These are phyloP conservation scores for Chirona hameri DNA, from an alignment of 2,888 invertebrate genomes.

Conservation along the genomic window DNA sequence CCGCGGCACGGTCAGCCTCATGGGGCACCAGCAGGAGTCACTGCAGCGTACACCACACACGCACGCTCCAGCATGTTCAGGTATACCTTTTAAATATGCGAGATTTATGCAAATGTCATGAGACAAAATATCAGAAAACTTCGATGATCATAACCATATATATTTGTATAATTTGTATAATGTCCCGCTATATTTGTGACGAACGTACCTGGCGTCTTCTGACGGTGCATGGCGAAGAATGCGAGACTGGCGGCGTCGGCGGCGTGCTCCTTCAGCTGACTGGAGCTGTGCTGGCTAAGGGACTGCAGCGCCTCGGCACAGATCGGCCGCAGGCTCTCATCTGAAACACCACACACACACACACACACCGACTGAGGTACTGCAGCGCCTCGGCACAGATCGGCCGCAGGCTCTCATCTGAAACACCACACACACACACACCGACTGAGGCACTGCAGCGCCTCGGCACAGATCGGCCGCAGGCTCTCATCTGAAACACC, in stretches of 20 bases:
- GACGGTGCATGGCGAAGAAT: constrained; percentile 86
- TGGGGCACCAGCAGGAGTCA: too few species aligned
- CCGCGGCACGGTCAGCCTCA: too few species aligned
- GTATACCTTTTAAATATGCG: too few species aligned
- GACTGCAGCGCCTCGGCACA: constrained; percentile 56
- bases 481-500: constrained; percentile 63
- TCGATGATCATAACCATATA: not conserved
- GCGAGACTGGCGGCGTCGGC: constrained; percentile 72
- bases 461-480: constrained; percentile 67
- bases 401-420: constrained; percentile 69
- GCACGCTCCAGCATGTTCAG: too few species aligned
- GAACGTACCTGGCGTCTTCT: constrained; percentile 48
- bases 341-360: constrained; percentile 52
- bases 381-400: constrained; percentile 60
- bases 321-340: constrained; percentile 68
- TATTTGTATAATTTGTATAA: too few species aligned
- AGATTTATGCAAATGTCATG: too few species aligned
- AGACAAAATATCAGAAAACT: too few species aligned
- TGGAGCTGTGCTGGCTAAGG: constrained; percentile 48
- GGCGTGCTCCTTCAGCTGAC: constrained; percentile 73
- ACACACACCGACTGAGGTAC: not conserved
- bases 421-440: constrained; percentile 46
- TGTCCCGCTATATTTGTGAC: too few species aligned
- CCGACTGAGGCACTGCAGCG: not conserved
- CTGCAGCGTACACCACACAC: too few species aligned